Base-by-base conservation (phyloP, 2,888 invertebrate genomes). In the Drosophila anceps region DNA sequence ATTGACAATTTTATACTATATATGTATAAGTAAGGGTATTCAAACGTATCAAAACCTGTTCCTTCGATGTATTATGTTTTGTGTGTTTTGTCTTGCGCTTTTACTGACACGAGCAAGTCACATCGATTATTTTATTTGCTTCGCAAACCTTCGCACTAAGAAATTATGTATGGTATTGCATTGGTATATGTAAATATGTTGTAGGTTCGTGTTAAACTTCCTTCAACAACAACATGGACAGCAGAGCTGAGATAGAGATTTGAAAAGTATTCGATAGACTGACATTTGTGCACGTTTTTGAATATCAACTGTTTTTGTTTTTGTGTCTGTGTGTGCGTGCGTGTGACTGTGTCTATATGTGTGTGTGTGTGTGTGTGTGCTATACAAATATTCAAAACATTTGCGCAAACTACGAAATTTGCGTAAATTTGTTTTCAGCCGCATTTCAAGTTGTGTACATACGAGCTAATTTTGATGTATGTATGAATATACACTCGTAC, bases 221-320 rank as follows among this genome's bases (percentile, higher is more conserved):
- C 41, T 46, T 33, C 39, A 20, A n/a, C 51, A 37, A 55, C 35
- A 29, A 29, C 33, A 35, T 39, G 27, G n/a, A 2, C 53, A 53
- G 15, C 35, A n/a, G 13, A 12, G 29, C 29, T 18, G 9, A 48
- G 41, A 18, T 59, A 33, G n/a, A 53, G 10, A 63, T 55, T 59
- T 24, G 12, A 44, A 44, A 39, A 37, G 50, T n/a, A 24, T 37
- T 64, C 31, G 57, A 60, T 44, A 33, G 41, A 31, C n/a, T 65
- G 69, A 74, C 53, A 65, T 51, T 51, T 44, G 20, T 58, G 65
- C 60, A 77, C 79, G 79, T 74, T 79, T 73, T 78, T 76, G 2
- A 39, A 53, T 37, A 41, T 76, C 12, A 35, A 58, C 53, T 20
- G 54, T 48, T 43, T 37, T n/a, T n/a, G n/a, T n/a, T n/a, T n/a